Evolutionary conservation across 2,888 invertebrate genomes (phyloP), one percentile per base, ranked within the genome.

Genomic region (Teleogryllus oceanicus): DNA sequence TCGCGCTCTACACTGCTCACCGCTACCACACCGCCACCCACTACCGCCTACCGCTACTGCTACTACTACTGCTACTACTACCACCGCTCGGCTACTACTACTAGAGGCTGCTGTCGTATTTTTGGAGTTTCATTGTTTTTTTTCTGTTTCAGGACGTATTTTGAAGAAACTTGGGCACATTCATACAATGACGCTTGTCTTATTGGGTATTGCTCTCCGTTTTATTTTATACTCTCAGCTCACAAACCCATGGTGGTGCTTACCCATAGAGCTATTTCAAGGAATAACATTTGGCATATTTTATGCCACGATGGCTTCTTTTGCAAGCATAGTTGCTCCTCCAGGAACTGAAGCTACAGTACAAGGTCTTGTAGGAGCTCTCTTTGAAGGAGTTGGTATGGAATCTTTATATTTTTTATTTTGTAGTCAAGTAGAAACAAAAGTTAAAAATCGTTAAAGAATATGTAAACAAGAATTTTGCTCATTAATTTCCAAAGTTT

Each of bases 211-310:
- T 85, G 94, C 95, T 1, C 86, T 95, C 1, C 91, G 97, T 78
- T 95, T 96, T 84, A 88, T 95, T 82, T 88, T 94, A 20, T 97
- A 97, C 86, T 96, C 96, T 2, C 87, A 93, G 79, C 87, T 97
- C 79, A 88, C 89, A 1, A 92, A 96, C 87, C 92, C 95, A 0
- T 96, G 96, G 96, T 92, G 91, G 89, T 92, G 94, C 77, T 88
- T 98, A 81, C 93, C 95, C 0, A 91, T 97, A 79, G 98, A 98
- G 87, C 86, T 96, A 82, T 87, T 94, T 12, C 96, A 97, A 87
- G 96, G 97, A 0, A 88, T 97, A 37, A 96, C 96, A 0, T 94
- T 95, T 86, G 97, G 97, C 24, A 90, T 96, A 85, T 94, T 94
- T 84, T 96, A 94, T 86, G 92, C 96, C 0, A 93, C 95, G 13